Evolutionary conservation across 30 jellyfish, hydroid and myxozoan species (phyloP).

Genomic region (Clytia hemisphaerica): DNA sequence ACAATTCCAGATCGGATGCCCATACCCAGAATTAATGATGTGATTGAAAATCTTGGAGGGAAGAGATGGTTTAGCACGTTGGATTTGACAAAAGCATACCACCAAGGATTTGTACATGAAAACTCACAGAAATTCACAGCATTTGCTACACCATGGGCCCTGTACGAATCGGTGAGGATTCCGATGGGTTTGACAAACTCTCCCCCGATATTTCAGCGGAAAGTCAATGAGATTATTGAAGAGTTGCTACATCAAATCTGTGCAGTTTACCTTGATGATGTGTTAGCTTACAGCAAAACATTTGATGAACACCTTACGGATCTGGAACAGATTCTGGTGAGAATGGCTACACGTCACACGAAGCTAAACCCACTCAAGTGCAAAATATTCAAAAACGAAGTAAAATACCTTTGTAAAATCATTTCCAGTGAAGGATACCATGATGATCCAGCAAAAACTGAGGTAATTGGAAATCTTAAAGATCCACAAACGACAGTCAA

Average conservation of each 20-base stretch:
- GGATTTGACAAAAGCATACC: constrained; percentile 33
- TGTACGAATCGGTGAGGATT: constrained; percentile 19
- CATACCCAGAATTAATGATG: constrained; percentile 25
- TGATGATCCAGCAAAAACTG: constrained; percentile 29
- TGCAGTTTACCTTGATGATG: constrained; percentile 45
- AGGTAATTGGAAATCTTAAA: constrained; percentile 7
- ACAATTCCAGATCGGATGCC: constrained; percentile 36
- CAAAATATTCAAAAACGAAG: constrained; percentile 30
- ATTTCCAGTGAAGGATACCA: constrained; percentile 26
- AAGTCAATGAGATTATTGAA: too few relatives aligned
- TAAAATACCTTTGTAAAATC: constrained; percentile 27
- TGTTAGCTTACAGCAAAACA: constrained; percentile 17
- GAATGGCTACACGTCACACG: constrained; percentile 8
- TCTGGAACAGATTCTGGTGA: constrained; percentile 22
- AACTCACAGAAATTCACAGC: constrained; percentile 36
- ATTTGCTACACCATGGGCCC: constrained; percentile 43
- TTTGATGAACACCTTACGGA: constrained; percentile 28
- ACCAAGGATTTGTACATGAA: constrained; percentile 14
- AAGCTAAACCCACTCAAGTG: constrained; percentile 46
- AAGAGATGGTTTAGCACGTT: constrained; percentile 24
- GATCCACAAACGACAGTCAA: constrained; percentile 25
- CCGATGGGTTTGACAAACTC: too few relatives aligned
- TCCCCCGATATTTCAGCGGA: too few relatives aligned
- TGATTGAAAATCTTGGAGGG: constrained; percentile 12
- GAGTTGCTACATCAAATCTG: too few relatives aligned